These are phyloP conservation scores for Ascaphus truei DNA, from an alignment of 2,113 vertebrate genomes.

Conservation along the genomic window DNA sequence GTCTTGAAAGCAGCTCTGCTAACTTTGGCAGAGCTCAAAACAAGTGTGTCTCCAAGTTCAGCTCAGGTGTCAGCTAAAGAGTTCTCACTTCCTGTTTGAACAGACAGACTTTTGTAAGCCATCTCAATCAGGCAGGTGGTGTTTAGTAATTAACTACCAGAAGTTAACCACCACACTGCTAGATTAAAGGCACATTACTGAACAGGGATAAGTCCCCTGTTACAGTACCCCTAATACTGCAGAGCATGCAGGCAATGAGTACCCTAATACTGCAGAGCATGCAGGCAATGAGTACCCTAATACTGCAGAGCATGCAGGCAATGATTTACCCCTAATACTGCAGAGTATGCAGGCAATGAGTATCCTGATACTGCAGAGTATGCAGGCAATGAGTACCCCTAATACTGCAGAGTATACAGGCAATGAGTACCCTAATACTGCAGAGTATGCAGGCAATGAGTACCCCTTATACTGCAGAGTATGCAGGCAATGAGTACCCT, in stretches of 20 bases:
- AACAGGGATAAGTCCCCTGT: too few relatives aligned
- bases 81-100: too few relatives aligned
- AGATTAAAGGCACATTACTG: too few relatives aligned
- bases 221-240: not conserved
- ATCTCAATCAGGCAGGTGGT: too few relatives aligned
- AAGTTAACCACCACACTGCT: too few relatives aligned
- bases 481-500: slow-evolving; percentile 51
- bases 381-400: slow-evolving; percentile 47
- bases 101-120: too few relatives aligned
- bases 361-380: slow-evolving; percentile 77
- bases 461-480: slow-evolving; percentile 18
- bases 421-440: not conserved
- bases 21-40: too few relatives aligned
- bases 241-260: slow-evolving; percentile 56
- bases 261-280: slow-evolving; percentile 45
- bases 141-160: too few relatives aligned
- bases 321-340: not conserved
- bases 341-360: too few relatives aligned
- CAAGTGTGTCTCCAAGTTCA: too few relatives aligned
- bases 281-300: slow-evolving; percentile 40
- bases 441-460: slow-evolving; percentile 56
- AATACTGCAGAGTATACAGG: slow-evolving; percentile 53
- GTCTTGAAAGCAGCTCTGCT: too few relatives aligned
- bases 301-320: slow-evolving; percentile 56
- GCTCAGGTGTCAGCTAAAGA: too few relatives aligned